These are phyloP conservation scores for Labrus mixtus DNA, from an alignment of 2,113 vertebrate genomes.

Conservation along the genomic window DNA sequence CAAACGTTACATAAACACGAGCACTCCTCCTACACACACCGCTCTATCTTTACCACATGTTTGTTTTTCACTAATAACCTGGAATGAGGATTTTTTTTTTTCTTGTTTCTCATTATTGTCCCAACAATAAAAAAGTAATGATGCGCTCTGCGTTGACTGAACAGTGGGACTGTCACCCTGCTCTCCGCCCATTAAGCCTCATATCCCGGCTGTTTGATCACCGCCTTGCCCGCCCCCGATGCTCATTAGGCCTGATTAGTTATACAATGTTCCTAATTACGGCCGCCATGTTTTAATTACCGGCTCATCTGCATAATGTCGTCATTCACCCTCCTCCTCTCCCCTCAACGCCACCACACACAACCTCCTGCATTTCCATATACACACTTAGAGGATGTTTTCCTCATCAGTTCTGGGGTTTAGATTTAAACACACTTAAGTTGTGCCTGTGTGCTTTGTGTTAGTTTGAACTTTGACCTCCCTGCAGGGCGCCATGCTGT, in stretches of 20 bases:
- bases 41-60: not conserved
- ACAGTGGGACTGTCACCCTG: slow-evolving; percentile 12
- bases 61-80: not conserved
- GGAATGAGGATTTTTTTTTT: not conserved
- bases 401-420: not conserved
- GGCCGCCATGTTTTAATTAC: slow-evolving; percentile 81
- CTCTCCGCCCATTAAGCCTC: slow-evolving; percentile 67
- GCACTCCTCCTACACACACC: too few relatives aligned
- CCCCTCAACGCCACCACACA: not conserved
- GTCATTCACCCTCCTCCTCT: not conserved
- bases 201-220: slow-evolving; percentile 76
- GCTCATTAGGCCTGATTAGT: slow-evolving; percentile 83
- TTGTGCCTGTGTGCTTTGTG: not conserved
- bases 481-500: not conserved
- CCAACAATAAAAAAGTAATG: slow-evolving; percentile 1
- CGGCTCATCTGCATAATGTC: slow-evolving; percentile 67
- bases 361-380: not conserved
- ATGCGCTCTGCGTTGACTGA: not conserved
- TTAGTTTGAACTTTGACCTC: slow-evolving; percentile 53
- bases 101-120: slow-evolving; percentile 7
- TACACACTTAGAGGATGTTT: not conserved
- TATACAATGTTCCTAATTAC: slow-evolving; percentile 84
- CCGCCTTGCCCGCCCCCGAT: slow-evolving; percentile 51
- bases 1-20: not conserved
- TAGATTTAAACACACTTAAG: not conserved